Evolutionary conservation across 2,888 invertebrate species (phyloP), one percentile per base, ranked within the genome.

Genomic region (Xylota segnis): DNA sequence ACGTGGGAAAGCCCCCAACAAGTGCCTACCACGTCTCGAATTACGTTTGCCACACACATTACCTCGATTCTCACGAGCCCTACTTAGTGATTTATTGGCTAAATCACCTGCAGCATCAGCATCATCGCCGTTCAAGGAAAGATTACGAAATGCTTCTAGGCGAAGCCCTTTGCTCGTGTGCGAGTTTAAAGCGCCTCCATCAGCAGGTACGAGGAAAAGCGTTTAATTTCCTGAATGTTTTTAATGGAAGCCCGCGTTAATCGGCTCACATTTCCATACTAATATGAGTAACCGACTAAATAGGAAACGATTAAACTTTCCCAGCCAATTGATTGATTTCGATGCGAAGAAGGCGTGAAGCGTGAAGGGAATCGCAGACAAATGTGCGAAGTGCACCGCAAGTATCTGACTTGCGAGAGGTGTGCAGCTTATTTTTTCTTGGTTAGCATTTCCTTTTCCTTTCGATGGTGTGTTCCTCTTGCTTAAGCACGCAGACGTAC

Each of bases 261-360:
- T 58, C 34, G 27, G 63, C 75, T 82, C 82, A 75, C 47, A 82
- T 82, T 82, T 82, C 82, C 63, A 65, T 47, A 1, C 32, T 18
- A 52, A 14, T 43, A 14, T 40, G 14, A 59, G 40, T 58, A 45
- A 54, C 52, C 47, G 66, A 29, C 61, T 70, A 56, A 76, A 77
- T 77, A 77, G 77, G 77, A 83, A 83, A 37, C 58, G 43, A 77
- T 83, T 72, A 70, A 63, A 45, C 23, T 66, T 72, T 77, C 66
- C n/a, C 71, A 83, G 43, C 16, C 43, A 72, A 83, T 61, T 72
- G 77, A 83, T 83, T 65, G 76, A 83, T 83, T 76, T 71, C 65
- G 27, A 71, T 66, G 59, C 29, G 59, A 52, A 76, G 63, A 32
- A 40, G 14, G 71, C 43, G 43, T 52, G 58, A 70, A 71, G 63